Evolutionary conservation across 2,113 vertebrate genomes (phyloP), one percentile per base, ranked within the genome.

Genomic region (Crocuta crocuta): DNA sequence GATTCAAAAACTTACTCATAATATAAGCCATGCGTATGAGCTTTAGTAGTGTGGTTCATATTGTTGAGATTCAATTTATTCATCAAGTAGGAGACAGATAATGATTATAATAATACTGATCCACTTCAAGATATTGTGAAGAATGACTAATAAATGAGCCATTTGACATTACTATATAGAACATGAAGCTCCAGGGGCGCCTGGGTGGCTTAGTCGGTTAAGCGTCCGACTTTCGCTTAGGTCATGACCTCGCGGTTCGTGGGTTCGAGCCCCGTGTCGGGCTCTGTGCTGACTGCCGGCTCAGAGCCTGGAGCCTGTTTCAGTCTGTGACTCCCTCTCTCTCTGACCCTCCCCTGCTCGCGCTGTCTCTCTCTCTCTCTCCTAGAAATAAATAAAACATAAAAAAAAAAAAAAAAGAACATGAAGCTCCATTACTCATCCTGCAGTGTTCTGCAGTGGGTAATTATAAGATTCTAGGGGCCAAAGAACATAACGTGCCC

Each of bases 81-180:
- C 39, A 94, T 96, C 96, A 89, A 28, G n/a, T 19, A 92, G 43
- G 68, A 93, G 79, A 61, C 65, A 93, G 35, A 65, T 84, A 97
- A 96, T 82, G n/a, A 93, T 70, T 84, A 66, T 80, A 76, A 82
- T 80, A 92, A 94, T 45, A 65, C 48, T 66, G 58, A 90, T 76
- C 50, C 21, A 91, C 79, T 76, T 78, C 85, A 48, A 43, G 80
- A 81, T 88, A 86, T 3, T 73, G 35, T 83, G 79, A 95, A 66
- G 55, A 83, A 74, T 96, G 43, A 96, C 48, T 76, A 92, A 91
- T 39, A 73, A 93, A 91, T 81, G 66, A 96, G 35, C 50, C 55
- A 71, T 35, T 45, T 93, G 61, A 87, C 43, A 61, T 66, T 81
- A 89, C 28, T 21, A 48, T 7, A 50, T 2, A 50, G 65, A 58